phyloP scores from a whole-genome alignment of 1,140 invertebrate species.

The Drosophila lacertosa region DNA sequence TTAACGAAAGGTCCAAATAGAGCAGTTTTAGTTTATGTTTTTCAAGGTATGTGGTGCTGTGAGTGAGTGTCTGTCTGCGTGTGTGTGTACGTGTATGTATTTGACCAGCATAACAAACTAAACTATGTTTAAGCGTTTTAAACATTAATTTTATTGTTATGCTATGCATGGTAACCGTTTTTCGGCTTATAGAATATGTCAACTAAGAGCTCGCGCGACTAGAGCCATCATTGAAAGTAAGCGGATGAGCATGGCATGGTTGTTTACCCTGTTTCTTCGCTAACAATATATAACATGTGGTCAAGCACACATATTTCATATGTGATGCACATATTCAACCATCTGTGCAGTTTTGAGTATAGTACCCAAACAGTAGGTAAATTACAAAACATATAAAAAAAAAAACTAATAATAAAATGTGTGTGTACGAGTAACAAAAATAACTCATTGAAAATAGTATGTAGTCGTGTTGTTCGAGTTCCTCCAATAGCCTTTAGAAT shows the following conservation, averaged over 20 bases:
- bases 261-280: background rate
- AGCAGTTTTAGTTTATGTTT: conserved; percentile 12
- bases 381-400: background rate
- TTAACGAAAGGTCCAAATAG: conserved; percentile 16
- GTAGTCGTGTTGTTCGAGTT: background rate
- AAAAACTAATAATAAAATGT: background rate
- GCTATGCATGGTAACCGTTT: no score
- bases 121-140: background rate
- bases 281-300: conserved; percentile 1
- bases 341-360: background rate
- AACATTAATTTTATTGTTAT: background rate
- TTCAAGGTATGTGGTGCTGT: background rate
- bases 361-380: background rate
- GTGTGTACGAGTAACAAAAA: background rate
- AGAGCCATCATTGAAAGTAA: conserved; percentile 21
- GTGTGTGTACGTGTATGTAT: conserved; percentile 2
- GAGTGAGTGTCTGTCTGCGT: background rate
- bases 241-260: background rate
- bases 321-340: background rate
- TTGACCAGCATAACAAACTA: conserved; percentile 6
- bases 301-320: background rate
- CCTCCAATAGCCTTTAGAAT: background rate
- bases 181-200: background rate
- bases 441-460: background rate
- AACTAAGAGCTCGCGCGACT: conserved; percentile 29